Evolutionary conservation across 2,888 invertebrate species (phyloP), one percentile per base, ranked within the genome.

Genomic region (Biston betularia): DNA sequence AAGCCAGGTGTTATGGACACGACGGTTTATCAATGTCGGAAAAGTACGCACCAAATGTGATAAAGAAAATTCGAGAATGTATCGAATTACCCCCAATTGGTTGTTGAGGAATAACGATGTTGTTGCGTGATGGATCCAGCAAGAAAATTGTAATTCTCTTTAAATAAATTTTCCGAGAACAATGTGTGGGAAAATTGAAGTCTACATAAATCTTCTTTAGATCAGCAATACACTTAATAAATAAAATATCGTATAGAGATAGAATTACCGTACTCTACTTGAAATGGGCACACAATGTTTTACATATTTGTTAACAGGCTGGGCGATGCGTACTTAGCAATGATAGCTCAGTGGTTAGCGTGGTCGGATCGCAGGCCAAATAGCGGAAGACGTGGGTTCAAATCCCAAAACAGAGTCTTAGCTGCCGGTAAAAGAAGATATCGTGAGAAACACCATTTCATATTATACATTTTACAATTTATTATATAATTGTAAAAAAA

Each of bases 21-120:
- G 63, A 58, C 48, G 60, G 50, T 71, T 62, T 68, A 71, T 72
- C 69, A 64, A 65, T 68, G 69, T 64, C 65, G 55, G 57, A 70
- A 70, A 63, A 48, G 57, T 58, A 40, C 56, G 46, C 56, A 49
- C 12, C 63, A 68, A 68, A 65, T 65, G 64, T 56, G 49, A 55
- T 63, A 49, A 66, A 69, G 56, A 68, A 55, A 69, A 70, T 61
- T 68, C 44, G 44, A 45, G 53, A 55, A 14, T 33, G 50, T 35
- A 62, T 57, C 56, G 46, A 48, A 60, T 55, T 52, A 66, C 35
- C 12, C 15, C 10, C 48, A 34, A 42, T 53, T 45, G 46, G 12
- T 64, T 57, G 50, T 53, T 54, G 46, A 53, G 8, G 40, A 10
- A 24, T 62, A 62, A 66, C 57, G 46, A 53, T 54, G 42, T 58